Evolutionary conservation across 2,113 vertebrate genomes (phyloP).

Genomic region (Notechis scutatus): DNA sequence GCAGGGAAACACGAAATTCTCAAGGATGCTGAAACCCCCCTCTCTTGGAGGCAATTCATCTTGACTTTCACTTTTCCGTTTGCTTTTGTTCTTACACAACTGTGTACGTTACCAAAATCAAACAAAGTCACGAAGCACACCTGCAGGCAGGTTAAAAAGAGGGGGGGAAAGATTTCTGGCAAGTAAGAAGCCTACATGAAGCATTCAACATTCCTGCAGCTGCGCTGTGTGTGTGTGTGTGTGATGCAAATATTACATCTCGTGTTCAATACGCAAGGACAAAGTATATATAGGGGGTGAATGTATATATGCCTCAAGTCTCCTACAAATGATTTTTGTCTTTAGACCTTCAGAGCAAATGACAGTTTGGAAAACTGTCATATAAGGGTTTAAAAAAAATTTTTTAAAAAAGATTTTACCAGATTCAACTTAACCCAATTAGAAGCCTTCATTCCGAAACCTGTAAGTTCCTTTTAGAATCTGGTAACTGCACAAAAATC

Average conservation of each 20-base stretch:
- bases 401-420: background rate
- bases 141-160: background rate
- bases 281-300: background rate
- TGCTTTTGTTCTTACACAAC: background rate
- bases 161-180: background rate
- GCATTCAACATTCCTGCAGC: background rate
- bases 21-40: background rate
- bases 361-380: background rate
- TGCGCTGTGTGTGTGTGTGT: background rate
- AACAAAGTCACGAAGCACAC: background rate
- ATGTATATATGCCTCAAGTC: too few relatives aligned
- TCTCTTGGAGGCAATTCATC: background rate
- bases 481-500: background rate
- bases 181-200: background rate
- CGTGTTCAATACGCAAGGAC: background rate
- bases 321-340: background rate
- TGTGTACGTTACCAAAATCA: background rate
- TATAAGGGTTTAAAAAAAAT: background rate
- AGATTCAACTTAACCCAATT: background rate
- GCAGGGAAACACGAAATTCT: conserved; percentile 1
- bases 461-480: background rate
- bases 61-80: background rate
- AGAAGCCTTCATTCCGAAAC: background rate
- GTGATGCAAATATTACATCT: background rate
- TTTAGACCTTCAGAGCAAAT: background rate